Base-by-base conservation (phyloP, 2,797 vertebrate genomes). In the Coreius guichenoti region DNA sequence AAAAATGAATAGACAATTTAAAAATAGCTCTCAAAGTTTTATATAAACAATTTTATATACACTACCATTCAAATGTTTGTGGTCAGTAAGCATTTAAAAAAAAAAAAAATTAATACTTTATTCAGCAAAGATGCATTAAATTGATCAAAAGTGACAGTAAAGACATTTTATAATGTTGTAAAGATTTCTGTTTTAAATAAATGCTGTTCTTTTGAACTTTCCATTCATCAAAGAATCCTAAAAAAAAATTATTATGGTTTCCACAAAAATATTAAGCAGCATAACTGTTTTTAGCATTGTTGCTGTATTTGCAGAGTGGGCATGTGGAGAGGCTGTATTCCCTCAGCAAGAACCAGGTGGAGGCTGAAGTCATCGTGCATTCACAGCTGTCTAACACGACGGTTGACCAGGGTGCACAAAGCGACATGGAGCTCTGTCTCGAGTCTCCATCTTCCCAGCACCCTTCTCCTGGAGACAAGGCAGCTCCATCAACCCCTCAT, bases 331-430 rank as follows among this genome's bases (percentile, higher is more conserved):
- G 88, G 80, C 90, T 94, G 9, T 90, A 88, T 0, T 86, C 93
- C 33, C 91, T 93, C 86, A 93, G 89, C 91, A 93, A 95, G 68
- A 97, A 98, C 92, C 96, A 96, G 92, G 95, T 99, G 74, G 96
- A 99, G 91, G 98, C 98, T 0, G 97, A 99, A 51, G 98, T 99
- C 90, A 99, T 99, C 0, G 98, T 99, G 87, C 98, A 99, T 91
- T 98, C 97, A 1, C 97, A 97, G 93, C 96, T 98, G 83, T 95
- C 96, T 12, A 96, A 97, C 26, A 94, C 94, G 23, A 90, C 87
- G 81, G 79, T 88, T 31, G 90, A 91, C 76, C 90, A 43, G 5
- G 90, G 85, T 69, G 88, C 90, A 45, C 92, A 87, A 69, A 86
- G 68, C 81, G 90, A 90, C 88, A 85, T 89, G 58, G 92, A 90